Percentiles rank a stretch among this genome's conserved stretches.
Conservation (phyloP, 2,113 vertebrate species). For the Ammodytes marinus region DNA sequence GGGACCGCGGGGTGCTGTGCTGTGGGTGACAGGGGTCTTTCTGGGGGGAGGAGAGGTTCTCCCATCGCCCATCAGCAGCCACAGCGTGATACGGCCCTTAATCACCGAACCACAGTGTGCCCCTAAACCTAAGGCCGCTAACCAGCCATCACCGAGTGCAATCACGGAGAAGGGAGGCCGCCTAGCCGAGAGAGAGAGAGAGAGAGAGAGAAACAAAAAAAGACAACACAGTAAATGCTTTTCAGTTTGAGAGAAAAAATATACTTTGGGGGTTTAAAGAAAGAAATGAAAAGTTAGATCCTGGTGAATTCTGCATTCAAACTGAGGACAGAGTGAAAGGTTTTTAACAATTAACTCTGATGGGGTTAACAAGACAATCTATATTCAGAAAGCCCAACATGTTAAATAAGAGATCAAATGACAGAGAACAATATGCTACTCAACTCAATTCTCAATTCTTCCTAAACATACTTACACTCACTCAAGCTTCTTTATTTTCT, state of each 20-base stretch:
- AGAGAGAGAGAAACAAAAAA: conserved; percentile 52
- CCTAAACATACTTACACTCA: conserved; percentile 5
- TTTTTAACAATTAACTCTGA: not conserved
- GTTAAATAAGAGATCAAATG: not conserved
- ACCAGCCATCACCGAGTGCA: conserved; percentile 71
- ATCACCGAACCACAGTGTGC: conserved; percentile 60
- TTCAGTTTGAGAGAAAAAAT: conserved; percentile 25
- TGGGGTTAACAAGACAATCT: not conserved
- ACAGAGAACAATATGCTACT: not conserved
- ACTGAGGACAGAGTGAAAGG: not conserved
- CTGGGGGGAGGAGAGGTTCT: conserved; percentile 30
- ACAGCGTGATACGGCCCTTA: conserved; percentile 59
- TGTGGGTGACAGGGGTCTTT: conserved; percentile 32
- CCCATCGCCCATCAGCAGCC: conserved; percentile 56
- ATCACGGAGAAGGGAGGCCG: conserved; percentile 68
- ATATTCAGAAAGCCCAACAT: not conserved
- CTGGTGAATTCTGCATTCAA: not conserved
- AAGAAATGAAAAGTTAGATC: conserved; percentile 24
- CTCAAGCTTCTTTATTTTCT: conserved; percentile 11
- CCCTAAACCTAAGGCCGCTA: conserved; percentile 29
- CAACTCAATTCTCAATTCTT: not conserved
- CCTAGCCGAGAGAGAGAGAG: conserved; percentile 31
- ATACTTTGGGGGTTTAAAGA: conserved; percentile 6
- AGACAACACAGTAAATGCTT: conserved; percentile 33
- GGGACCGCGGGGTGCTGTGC: conserved; percentile 4